These are phyloP conservation scores for Apodemia hepburni DNA, from an alignment of 2,888 invertebrate species.

Conservation along the genomic window DNA sequence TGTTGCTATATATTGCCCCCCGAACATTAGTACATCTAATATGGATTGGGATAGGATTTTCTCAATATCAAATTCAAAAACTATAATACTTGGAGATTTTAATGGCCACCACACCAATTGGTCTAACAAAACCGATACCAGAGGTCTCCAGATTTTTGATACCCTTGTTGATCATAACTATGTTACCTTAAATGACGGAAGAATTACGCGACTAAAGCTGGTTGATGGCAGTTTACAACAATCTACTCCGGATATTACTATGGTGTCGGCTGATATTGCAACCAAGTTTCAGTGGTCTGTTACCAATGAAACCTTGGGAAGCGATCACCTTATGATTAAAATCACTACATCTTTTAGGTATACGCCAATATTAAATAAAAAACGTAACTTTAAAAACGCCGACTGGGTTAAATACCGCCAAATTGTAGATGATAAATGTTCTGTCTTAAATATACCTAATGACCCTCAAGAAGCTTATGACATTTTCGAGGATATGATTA, in stretches of 20 bases:
- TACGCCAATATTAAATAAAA: neutral
- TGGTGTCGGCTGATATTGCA: no score
- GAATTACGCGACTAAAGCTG: slow-evolving; percentile 20
- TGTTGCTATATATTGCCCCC: neutral
- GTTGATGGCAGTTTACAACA: slow-evolving; percentile 19
- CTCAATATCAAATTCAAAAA: neutral
- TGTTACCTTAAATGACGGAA: slow-evolving; percentile 23
- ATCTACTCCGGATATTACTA: no score
- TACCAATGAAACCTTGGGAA: slow-evolving; percentile 26
- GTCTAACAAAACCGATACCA: slow-evolving; percentile 23
- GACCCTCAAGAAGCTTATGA: neutral
- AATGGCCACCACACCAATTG: slow-evolving; percentile 27
- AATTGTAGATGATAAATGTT: neutral
- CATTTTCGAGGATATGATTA: neutral
- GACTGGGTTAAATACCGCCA: neutral
- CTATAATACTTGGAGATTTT: slow-evolving; percentile 24
- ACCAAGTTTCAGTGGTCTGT: slow-evolving; percentile 21
- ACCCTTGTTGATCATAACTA: slow-evolving; percentile 18
- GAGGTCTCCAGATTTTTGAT: slow-evolving; percentile 25
- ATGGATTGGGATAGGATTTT: neutral
- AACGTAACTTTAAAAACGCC: neutral
- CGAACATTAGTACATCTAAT: neutral
- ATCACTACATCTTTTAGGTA: neutral
- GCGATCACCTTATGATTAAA: slow-evolving; percentile 24
- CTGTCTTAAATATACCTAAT: neutral